Evolutionary conservation across 2,797 vertebrate genomes (phyloP).

Genomic region (Meda fulgida): DNA sequence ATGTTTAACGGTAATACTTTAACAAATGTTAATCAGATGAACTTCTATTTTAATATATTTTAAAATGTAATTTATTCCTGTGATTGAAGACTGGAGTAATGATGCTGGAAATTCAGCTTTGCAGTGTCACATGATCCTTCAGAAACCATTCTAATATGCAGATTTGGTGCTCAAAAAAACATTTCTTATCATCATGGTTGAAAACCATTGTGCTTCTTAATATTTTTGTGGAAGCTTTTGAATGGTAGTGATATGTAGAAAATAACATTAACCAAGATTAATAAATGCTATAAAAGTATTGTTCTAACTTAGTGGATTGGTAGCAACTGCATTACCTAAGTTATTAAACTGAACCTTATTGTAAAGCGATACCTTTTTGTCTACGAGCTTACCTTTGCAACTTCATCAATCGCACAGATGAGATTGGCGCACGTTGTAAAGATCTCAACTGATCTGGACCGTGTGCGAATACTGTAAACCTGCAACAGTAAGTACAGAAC

Average conservation of each 20-base stretch:
- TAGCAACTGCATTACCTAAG: not conserved
- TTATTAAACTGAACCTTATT: not conserved
- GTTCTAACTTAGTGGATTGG: not conserved
- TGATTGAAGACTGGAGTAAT: too few species aligned
- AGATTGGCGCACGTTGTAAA: conserved; percentile 99
- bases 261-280: too few species aligned
- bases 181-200: not conserved
- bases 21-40: not conserved
- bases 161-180: too few species aligned
- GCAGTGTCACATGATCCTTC: not conserved
- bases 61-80: not conserved
- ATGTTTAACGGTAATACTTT: not conserved
- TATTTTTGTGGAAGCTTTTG: not conserved
- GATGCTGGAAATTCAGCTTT: too few species aligned
- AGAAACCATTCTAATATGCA: not conserved
- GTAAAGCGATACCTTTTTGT: not conserved
- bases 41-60: not conserved
- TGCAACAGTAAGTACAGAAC: conserved; percentile 61
- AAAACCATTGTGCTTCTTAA: not conserved
- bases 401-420: conserved; percentile 95
- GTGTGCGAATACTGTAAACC: conserved; percentile 96
- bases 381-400: conserved; percentile 86
- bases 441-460: conserved; percentile 96
- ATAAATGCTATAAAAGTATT: too few species aligned
- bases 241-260: not conserved